Evolutionary conservation across 2,888 invertebrate genomes (phyloP).

Genomic region (Thumatha senex): DNA sequence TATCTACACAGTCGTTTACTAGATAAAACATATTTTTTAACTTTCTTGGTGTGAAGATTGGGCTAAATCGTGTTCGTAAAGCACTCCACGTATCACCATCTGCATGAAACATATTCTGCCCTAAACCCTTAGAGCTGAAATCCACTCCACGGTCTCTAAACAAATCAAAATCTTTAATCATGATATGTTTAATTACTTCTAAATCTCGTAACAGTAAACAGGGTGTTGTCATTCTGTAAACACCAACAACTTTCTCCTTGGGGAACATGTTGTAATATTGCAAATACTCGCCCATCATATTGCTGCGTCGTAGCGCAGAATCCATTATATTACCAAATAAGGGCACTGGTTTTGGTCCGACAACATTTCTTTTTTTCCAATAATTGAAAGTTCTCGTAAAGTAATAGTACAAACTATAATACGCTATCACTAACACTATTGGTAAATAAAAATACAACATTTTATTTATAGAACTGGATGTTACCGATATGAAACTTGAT

Average conservation of each 20-base stretch:
- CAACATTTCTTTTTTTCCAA: slow-evolving; percentile 30
- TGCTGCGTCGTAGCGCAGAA: slow-evolving; percentile 18
- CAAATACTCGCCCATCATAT: slow-evolving; percentile 23
- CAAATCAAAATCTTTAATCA: slow-evolving; percentile 60
- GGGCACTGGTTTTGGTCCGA: slow-evolving; percentile 31
- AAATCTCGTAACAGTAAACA: slow-evolving; percentile 4
- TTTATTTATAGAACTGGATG: background rate
- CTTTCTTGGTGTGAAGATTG: slow-evolving; percentile 60
- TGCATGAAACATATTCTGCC: slow-evolving; percentile 54
- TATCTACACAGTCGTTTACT: slow-evolving; percentile 45
- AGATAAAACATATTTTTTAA: slow-evolving; percentile 58
- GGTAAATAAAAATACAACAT: slow-evolving; percentile 1
- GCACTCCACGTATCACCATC: slow-evolving; percentile 54
- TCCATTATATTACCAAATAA: slow-evolving; percentile 40
- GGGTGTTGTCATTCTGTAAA: slow-evolving; percentile 25
- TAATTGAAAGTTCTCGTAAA: slow-evolving; percentile 30
- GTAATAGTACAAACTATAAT: slow-evolving; percentile 17
- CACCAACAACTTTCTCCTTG: slow-evolving; percentile 40
- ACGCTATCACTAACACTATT: background rate
- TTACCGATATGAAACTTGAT: background rate
- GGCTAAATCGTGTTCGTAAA: slow-evolving; percentile 52
- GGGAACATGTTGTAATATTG: slow-evolving; percentile 34
- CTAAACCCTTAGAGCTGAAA: slow-evolving; percentile 49
- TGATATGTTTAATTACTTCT: slow-evolving; percentile 53
- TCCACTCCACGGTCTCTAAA: slow-evolving; percentile 55